Evolutionary conservation across 2,113 vertebrate genomes (phyloP).

Genomic region (Siniperca chuatsi): DNA sequence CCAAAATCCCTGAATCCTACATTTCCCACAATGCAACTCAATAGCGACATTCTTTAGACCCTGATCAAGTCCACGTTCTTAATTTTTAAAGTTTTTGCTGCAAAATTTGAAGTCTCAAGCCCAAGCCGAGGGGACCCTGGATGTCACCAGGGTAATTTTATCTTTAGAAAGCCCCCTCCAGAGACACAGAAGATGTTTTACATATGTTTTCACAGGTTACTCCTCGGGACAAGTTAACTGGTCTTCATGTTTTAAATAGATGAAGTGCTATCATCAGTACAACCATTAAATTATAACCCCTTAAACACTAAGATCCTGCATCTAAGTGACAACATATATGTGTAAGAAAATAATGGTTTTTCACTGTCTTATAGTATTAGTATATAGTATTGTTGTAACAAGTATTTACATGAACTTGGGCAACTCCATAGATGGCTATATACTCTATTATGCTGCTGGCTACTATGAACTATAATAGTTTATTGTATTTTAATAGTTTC

Average conservation of each 20-base stretch:
- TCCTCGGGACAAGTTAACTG: too few species aligned
- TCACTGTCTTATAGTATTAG: background rate
- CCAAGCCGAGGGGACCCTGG: background rate
- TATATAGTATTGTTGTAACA: background rate
- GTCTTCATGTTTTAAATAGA: background rate
- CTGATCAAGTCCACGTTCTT: background rate
- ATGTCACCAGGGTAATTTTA: background rate
- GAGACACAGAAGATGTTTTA: background rate
- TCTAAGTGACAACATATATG: background rate
- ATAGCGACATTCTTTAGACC: background rate
- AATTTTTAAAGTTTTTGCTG: background rate
- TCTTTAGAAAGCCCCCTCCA: background rate
- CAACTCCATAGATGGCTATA: background rate
- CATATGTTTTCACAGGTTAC: too few species aligned
- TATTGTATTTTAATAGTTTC: background rate
- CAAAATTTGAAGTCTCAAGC: background rate
- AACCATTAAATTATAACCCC: background rate
- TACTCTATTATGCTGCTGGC: background rate
- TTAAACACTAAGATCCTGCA: background rate
- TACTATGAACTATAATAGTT: background rate
- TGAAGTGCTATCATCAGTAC: background rate
- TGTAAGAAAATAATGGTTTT: background rate
- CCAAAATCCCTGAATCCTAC: background rate
- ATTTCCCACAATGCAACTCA: background rate
- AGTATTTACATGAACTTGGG: too few species aligned